Conservation (phyloP, 2,797 vertebrate genomes). For the Danio tinwini region DNA sequence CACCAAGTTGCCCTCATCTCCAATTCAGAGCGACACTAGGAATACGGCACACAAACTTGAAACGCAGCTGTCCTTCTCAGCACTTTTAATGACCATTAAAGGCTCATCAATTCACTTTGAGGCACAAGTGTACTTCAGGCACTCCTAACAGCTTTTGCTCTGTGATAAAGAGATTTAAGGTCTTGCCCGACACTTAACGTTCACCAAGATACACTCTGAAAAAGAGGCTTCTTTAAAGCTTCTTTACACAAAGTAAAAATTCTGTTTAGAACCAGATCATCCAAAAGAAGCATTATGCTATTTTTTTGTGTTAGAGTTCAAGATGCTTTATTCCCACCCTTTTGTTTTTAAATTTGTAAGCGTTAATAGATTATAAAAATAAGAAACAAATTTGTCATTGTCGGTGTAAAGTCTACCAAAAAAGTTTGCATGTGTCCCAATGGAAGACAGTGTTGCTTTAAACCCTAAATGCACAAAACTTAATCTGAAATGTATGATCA, state of each 20-base stretch:
- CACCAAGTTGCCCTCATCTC: conserved; percentile 66
- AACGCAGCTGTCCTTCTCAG: conserved; percentile 86
- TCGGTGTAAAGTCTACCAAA: too few relatives aligned
- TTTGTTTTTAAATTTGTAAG: too few relatives aligned
- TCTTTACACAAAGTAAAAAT: background rate
- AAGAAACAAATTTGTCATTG: too few relatives aligned
- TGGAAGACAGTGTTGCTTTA: too few relatives aligned
- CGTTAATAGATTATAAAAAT: too few relatives aligned
- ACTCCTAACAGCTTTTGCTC: conserved; percentile 73
- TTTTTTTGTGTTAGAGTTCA: too few relatives aligned
- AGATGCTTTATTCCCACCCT: too few relatives aligned
- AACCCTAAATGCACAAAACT: too few relatives aligned
- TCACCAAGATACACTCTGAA: conserved; percentile 78
- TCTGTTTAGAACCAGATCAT: too few relatives aligned
- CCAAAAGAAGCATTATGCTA: too few relatives aligned
- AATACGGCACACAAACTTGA: conserved; percentile 74
- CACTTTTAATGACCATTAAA: conserved; percentile 85
- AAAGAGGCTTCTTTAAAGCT: background rate
- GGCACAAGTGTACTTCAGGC: conserved; percentile 86
- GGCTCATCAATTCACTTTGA: conserved; percentile 87
- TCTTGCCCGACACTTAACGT: conserved; percentile 80
- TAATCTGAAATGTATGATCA: too few relatives aligned
- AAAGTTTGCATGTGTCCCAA: too few relatives aligned
- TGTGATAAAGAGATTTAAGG: conserved; percentile 71
- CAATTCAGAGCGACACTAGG: conserved; percentile 76